Percentiles rank a stretch among this genome's conserved stretches.
Evolutionary conservation across 2,113 vertebrate genomes (phyloP).

Genomic region (Oreochromis niloticus): DNA sequence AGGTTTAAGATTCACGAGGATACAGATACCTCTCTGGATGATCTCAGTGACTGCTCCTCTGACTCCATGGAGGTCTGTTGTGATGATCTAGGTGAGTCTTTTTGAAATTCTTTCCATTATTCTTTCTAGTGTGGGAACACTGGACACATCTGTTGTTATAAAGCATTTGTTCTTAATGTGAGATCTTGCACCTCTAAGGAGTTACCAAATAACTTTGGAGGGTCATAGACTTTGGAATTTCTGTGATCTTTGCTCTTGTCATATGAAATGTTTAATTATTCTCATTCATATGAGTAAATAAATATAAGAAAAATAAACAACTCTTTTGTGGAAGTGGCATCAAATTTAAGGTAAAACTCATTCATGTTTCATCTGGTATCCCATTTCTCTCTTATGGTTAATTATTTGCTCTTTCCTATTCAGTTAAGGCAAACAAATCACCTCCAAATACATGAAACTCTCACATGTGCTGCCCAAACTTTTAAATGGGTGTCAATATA

Average conservation of each 20-base stretch:
- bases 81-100: constrained; percentile 68
- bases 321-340: background rate
- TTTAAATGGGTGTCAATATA: background rate
- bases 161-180: background rate
- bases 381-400: background rate
- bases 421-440: background rate
- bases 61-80: constrained; percentile 76
- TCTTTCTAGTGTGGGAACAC: background rate
- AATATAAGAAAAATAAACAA: background rate
- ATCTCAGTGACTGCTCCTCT: constrained; percentile 73
- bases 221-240: background rate
- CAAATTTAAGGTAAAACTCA: background rate
- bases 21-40: constrained; percentile 53
- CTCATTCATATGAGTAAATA: background rate
- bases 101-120: background rate
- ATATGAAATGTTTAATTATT: background rate
- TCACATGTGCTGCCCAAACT: background rate
- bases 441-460: background rate
- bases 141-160: background rate
- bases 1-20: constrained; percentile 67
- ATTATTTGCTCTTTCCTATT: background rate
- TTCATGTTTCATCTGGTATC: rapidly evolving
- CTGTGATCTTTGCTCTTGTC: background rate
- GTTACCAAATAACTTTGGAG: background rate
- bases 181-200: background rate